phyloP scores from a whole-genome alignment of 2,888 invertebrate genomes.

The Patella caerulea region DNA sequence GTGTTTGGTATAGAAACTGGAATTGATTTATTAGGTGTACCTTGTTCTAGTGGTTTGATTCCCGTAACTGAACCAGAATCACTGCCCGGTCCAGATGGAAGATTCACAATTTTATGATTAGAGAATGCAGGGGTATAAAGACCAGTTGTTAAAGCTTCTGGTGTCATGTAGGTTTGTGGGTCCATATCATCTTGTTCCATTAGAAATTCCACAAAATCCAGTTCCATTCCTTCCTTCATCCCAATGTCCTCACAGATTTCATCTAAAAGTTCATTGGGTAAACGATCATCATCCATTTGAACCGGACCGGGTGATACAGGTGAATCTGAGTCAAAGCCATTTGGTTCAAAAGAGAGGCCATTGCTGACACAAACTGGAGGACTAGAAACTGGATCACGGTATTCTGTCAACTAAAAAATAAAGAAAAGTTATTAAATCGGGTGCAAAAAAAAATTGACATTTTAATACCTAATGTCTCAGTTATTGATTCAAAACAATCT shows the following conservation, averaged over 20 bases:
- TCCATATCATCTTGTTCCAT: slow-evolving; percentile 62
- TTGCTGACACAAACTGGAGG: slow-evolving; percentile 58
- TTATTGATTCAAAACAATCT: too few species aligned
- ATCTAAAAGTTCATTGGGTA: slow-evolving; percentile 67
- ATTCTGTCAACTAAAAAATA: slow-evolving; percentile 62
- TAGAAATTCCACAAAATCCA: slow-evolving; percentile 68
- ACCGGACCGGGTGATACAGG: slow-evolving; percentile 45
- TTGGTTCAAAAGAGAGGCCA: slow-evolving; percentile 52
- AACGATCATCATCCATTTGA: slow-evolving; percentile 57
- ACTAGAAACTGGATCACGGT: slow-evolving; percentile 61
- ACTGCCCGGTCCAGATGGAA: neutral
- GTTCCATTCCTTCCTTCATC: slow-evolving; percentile 70
- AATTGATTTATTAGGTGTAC: slow-evolving; percentile 3
- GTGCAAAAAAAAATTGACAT: too few species aligned
- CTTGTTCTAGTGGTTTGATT: neutral
- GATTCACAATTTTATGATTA: slow-evolving; percentile 10
- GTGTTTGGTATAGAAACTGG: slow-evolving; percentile 5
- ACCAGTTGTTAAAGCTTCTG: slow-evolving; percentile 42
- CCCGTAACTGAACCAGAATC: neutral
- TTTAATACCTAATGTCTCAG: too few species aligned
- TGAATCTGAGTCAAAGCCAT: slow-evolving; percentile 58
- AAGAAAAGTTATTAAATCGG: neutral
- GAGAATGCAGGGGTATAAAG: slow-evolving; percentile 15
- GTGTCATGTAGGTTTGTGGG: slow-evolving; percentile 61
- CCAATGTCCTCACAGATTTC: slow-evolving; percentile 71